Percentiles rank a stretch among this genome's conserved stretches.
Conservation (phyloP, 2,888 invertebrate genomes). For the Cosmia pyralina region DNA sequence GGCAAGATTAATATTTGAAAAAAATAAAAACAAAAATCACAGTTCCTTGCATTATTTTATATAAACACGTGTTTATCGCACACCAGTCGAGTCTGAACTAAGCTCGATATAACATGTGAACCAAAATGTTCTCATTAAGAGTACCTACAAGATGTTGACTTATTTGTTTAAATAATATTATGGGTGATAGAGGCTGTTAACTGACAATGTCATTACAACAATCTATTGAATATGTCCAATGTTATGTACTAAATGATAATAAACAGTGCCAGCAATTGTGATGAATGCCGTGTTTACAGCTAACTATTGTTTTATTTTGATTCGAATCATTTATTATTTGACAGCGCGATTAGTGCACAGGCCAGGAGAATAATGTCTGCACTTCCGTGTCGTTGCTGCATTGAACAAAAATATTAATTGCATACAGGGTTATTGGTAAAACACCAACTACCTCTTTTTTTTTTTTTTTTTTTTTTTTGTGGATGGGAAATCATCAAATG, state of each 20-base stretch:
- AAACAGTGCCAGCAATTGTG: slow-evolving; percentile 17
- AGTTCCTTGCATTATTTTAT: slow-evolving; percentile 19
- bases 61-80: slow-evolving; percentile 38
- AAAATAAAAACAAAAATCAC: slow-evolving; percentile 36
- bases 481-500: too few relatives aligned
- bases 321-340: not conserved
- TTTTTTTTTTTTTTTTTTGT: too few relatives aligned
- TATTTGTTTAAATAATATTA: slow-evolving; percentile 56
- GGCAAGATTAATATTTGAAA: slow-evolving; percentile 3
- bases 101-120: slow-evolving; percentile 8
- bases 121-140: slow-evolving; percentile 34
- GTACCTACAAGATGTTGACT: slow-evolving; percentile 54
- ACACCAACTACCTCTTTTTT: too few relatives aligned
- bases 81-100: slow-evolving; percentile 34
- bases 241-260: slow-evolving; percentile 16
- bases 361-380: too few relatives aligned
- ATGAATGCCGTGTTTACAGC: not conserved
- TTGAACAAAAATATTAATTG: not conserved
- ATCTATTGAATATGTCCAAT: slow-evolving; percentile 19
- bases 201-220: slow-evolving; percentile 37
- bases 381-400: not conserved
- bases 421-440: too few relatives aligned
- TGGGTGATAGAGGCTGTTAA: slow-evolving; percentile 16
- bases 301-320: not conserved
- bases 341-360: not conserved